Base-by-base conservation (phyloP, 2,113 vertebrate species). In the Fulmarus glacialis region DNA sequence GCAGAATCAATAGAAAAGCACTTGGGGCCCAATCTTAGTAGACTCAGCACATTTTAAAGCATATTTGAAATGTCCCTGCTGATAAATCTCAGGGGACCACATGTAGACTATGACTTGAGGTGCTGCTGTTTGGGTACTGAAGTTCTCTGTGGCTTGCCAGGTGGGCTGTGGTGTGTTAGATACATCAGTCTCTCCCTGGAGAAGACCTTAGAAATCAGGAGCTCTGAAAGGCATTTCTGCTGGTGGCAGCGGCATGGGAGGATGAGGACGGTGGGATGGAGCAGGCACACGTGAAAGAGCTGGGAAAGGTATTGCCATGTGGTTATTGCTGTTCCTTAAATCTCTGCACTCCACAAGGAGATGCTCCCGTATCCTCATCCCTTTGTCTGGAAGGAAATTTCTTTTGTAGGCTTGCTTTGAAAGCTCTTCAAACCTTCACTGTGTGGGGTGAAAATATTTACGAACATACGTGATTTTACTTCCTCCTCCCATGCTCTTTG, bases 1-100 rank as follows among this genome's bases (percentile, higher is more conserved):
- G 89, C 83, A 97, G 94, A 95, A 98, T 98, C 97, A 96, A 97
- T 98, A 97, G 93, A 95, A 97, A 95, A 97, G 87, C 95, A 95
- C 95, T 96, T 95, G 95, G 94, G 96, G 82, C 92, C 94, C 87
- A 83, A 72, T 97, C 94, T 94, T 97, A 95, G 94, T 96, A 95
- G 96, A 97, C 94, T 95, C 92, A 91, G 93, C 96, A 95, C 85
- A 97, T 96, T 97, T 97, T 94, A 91, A 83, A 97, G 82, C 87
- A 73, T 96, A 73, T 93, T 95, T 95, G 77, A 95, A 97, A 95
- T 83, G 91, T 94, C 94, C 92, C 89, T 93, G 77, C 82, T 96
- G 96, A 87, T 94, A 87, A 87, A 74, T 96, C 97, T 94, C 55
- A 1, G 88, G 80, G 87, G 91, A 72, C 75, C 60, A 75, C 0